phyloP scores from a whole-genome alignment of 1,140 invertebrate species.

The Pseudomyrmex gracilis region DNA sequence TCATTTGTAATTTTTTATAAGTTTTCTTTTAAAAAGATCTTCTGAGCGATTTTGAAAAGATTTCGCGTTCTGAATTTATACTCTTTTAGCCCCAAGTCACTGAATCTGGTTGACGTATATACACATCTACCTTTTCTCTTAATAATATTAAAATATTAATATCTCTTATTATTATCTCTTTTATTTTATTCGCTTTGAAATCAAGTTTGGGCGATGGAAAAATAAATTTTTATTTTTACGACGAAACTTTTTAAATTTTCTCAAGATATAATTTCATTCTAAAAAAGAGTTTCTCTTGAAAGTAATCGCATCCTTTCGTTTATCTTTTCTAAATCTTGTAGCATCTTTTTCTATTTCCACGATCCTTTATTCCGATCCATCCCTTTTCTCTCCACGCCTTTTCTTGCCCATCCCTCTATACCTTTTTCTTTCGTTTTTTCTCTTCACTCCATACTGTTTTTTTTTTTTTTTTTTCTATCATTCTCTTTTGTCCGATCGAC shows the following conservation, averaged over 20 bases:
- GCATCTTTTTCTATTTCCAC: constrained; percentile 46
- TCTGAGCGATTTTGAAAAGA: not conserved
- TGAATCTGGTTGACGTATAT: constrained; percentile 31
- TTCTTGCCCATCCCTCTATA: constrained; percentile 1
- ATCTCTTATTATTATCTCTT: constrained; percentile 1
- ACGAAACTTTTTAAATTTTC: constrained; percentile 47
- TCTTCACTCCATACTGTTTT: not conserved
- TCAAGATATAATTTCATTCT: constrained; percentile 34
- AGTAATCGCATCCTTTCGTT: constrained; percentile 50
- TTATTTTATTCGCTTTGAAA: constrained; percentile 20
- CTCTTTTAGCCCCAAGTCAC: not conserved
- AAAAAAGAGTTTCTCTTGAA: constrained; percentile 34
- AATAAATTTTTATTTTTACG: constrained; percentile 41
- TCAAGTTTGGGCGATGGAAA: constrained; percentile 15
- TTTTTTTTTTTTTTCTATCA: constrained; percentile 43
- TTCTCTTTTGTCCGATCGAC: constrained; percentile 65
- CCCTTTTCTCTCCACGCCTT: constrained; percentile 3
- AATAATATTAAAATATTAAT: constrained; percentile 54
- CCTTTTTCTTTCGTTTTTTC: constrained; percentile 20
- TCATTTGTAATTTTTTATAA: not conserved
- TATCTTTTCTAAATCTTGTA: constrained; percentile 55
- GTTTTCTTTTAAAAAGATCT: not conserved
- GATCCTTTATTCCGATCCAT: constrained; percentile 13
- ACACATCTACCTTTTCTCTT: constrained; percentile 17
- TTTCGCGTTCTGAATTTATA: not conserved